These are phyloP conservation scores for Axinella damicornis DNA, from an alignment of 37 sponge, comb jelly and placozoan genomes.

Conservation along the genomic window DNA sequence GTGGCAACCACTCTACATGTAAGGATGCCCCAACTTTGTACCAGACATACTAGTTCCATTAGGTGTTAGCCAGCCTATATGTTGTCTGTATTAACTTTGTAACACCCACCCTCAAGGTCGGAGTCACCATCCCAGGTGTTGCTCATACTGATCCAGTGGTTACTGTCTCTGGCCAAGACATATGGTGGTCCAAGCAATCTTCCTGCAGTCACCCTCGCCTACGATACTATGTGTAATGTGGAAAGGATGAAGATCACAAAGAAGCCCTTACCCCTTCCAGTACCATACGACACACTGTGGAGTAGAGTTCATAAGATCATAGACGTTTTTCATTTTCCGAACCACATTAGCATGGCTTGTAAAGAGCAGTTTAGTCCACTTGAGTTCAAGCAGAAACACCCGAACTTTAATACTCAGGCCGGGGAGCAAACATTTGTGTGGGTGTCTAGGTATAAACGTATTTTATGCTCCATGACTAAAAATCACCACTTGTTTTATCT, in stretches of 20 bases:
- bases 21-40: too few relatives aligned
- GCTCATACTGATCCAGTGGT: too few relatives aligned
- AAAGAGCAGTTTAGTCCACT: constrained; percentile 9
- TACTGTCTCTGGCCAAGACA: too few relatives aligned
- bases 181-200: too few relatives aligned
- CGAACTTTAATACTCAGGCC: constrained; percentile 5
- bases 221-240: constrained; percentile 8
- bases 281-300: constrained; percentile 7
- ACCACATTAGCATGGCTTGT: constrained; percentile 9
- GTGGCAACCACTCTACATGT: too few relatives aligned
- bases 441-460: constrained; percentile 12
- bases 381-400: neutral
- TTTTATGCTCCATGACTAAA: constrained; percentile 56
- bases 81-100: too few relatives aligned
- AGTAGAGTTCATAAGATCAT: constrained; percentile 3
- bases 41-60: too few relatives aligned
- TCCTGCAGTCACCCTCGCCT: too few relatives aligned
- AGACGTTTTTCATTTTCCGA: constrained; percentile 23
- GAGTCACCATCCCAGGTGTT: too few relatives aligned
- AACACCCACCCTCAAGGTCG: too few relatives aligned
- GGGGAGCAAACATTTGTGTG: constrained; percentile 54
- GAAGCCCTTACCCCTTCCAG: constrained; percentile 8
- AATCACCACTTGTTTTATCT: constrained; percentile 42
- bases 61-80: too few relatives aligned
- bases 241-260: neutral